These are phyloP conservation scores for Remorina albescens DNA, from an alignment of 2,797 vertebrate genomes.

Conservation along the genomic window DNA sequence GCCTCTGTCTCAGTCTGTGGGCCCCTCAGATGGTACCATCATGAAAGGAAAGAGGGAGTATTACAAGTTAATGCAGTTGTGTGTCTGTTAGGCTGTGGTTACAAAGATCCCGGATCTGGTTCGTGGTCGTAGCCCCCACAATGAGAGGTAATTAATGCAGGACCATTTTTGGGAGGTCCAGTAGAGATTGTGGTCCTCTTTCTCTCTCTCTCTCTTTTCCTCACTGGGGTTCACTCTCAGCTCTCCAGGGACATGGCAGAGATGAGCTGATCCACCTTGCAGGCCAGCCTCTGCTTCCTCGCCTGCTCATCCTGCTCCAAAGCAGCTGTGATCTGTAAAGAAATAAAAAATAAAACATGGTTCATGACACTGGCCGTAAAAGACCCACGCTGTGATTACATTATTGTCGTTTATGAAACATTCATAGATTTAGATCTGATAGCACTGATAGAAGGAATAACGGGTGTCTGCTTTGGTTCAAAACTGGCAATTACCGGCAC, in stretches of 20 bases:
- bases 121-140: conserved; percentile 57
- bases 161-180: conserved; percentile 60
- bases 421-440: not conserved
- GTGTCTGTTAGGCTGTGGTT: conserved; percentile 53
- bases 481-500: not conserved
- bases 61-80: conserved; percentile 61
- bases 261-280: conserved; percentile 98
- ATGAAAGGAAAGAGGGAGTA: conserved; percentile 48
- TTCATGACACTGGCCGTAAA: conserved; percentile 26
- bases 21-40: conserved; percentile 38
- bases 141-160: conserved; percentile 68
- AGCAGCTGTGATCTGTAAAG: conserved; percentile 90
- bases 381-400: not conserved
- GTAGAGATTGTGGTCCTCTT: conserved; percentile 53
- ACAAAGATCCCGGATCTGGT: conserved; percentile 59
- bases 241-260: conserved; percentile 96
- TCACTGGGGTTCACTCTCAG: conserved; percentile 83
- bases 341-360: not conserved
- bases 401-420: not conserved
- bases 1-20: conserved; percentile 44
- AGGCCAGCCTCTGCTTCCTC: conserved; percentile 92
- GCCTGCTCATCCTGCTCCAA: conserved; percentile 97
- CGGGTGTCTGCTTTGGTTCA: not conserved
- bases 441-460: not conserved
- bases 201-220: conserved; percentile 25